Percentiles rank a stretch among this genome's conserved stretches.
These are phyloP conservation scores for Macrophya alboannulata DNA, from an alignment of 2,888 invertebrate species.

Conservation along the genomic window DNA sequence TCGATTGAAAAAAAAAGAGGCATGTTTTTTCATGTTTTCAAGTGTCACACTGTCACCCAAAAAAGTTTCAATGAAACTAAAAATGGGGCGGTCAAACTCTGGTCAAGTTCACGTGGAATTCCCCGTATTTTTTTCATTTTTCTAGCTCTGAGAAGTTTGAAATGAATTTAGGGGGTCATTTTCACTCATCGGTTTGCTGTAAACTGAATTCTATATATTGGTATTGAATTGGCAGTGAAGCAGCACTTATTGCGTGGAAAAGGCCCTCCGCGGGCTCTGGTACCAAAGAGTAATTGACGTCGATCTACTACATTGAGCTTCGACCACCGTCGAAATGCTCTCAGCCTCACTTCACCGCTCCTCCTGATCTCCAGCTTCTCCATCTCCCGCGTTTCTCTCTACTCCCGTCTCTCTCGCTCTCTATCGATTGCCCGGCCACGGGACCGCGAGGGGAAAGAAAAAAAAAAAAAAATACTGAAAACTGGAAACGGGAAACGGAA, in stretches of 20 bases:
- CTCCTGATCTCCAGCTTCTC: not conserved
- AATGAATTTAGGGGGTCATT: slow-evolving; percentile 3
- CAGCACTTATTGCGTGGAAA: not conserved
- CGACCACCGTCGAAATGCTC: slow-evolving; percentile 41
- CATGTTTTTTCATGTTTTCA: no score
- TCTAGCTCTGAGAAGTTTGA: not conserved
- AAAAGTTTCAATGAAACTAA: no score
- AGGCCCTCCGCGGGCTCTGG: not conserved
- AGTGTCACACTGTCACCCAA: no score
- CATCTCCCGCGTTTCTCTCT: not conserved
- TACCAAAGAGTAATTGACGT: slow-evolving; percentile 49
- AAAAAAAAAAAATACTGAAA: not conserved
- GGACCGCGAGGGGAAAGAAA: slow-evolving; percentile 22
- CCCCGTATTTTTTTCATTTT: no score
- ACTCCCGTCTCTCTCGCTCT: slow-evolving; percentile 1
- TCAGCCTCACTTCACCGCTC: slow-evolving; percentile 17
- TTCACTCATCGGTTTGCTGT: slow-evolving; percentile 35
- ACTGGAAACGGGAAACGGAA: not conserved
- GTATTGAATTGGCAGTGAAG: slow-evolving; percentile 32
- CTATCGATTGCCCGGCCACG: slow-evolving; percentile 35
- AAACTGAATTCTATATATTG: slow-evolving; percentile 12
- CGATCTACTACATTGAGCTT: slow-evolving; percentile 37
- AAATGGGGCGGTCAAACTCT: no score
- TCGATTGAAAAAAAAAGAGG: no score
- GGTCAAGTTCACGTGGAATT: no score